Conservation (phyloP, 2,797 vertebrate genomes). For the Cynopterus sphinx region DNA sequence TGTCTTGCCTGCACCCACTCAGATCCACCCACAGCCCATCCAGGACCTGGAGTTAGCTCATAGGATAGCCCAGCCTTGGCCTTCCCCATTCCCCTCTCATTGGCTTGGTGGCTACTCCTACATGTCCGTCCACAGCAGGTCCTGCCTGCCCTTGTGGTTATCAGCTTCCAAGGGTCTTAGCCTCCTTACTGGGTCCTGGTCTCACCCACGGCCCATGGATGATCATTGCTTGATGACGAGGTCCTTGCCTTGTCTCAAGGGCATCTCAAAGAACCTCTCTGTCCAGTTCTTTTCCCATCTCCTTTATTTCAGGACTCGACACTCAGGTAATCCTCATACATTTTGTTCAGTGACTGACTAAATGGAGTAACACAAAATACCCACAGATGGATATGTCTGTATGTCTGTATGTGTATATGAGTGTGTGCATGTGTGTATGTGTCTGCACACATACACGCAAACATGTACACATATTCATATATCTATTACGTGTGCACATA, state of each 20-base stretch:
- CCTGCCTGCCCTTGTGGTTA: too few relatives aligned
- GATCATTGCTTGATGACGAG: neutral
- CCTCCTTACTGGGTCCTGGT: neutral
- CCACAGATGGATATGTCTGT: neutral
- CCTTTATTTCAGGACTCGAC: neutral
- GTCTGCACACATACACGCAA: too few relatives aligned
- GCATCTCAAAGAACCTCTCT: neutral
- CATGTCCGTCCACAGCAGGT: neutral
- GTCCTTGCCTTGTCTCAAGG: neutral
- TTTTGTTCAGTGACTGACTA: neutral
- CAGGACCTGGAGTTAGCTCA: neutral
- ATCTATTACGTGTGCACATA: fast-evolving
- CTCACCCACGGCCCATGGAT: neutral
- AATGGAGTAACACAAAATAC: neutral
- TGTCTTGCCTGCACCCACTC: neutral
- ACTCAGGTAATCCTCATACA: neutral
- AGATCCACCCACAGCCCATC: neutral
- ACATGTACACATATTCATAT: fast-evolving
- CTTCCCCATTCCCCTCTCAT: neutral
- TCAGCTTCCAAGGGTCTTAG: neutral
- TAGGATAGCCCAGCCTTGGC: neutral
- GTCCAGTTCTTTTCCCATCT: neutral
- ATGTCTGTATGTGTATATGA: too few relatives aligned
- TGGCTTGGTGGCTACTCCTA: neutral
- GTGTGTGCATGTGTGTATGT: fast-evolving